Evolutionary conservation across 2,113 vertebrate species (phyloP).

Genomic region (Willisornis vidua): DNA sequence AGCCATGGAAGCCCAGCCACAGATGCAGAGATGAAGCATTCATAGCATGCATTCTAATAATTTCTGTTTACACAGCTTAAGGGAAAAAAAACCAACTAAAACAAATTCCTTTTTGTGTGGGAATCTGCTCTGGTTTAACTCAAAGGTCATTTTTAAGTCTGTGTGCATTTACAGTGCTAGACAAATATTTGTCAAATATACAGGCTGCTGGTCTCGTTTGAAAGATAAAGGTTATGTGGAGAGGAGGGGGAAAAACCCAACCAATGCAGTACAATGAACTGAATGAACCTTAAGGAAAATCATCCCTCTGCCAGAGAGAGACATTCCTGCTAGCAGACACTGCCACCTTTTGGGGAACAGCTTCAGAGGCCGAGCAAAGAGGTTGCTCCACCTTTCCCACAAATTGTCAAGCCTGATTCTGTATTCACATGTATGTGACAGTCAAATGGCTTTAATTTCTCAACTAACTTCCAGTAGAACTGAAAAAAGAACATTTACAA

Average conservation of each 20-base stretch:
- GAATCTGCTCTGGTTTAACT: constrained; percentile 24
- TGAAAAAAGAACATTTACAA: background rate
- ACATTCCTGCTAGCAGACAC: constrained; percentile 27
- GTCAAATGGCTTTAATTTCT: background rate
- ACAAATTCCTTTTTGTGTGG: constrained; percentile 22
- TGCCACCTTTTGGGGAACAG: constrained; percentile 65
- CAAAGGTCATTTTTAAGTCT: constrained; percentile 4
- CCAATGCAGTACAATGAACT: background rate
- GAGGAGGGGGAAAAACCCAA: background rate
- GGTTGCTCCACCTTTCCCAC: background rate
- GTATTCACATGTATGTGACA: background rate
- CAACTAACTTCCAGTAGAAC: background rate
- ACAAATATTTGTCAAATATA: constrained; percentile 42
- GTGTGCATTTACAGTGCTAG: constrained; percentile 1
- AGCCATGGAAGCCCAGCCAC: background rate
- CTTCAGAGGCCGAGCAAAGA: background rate
- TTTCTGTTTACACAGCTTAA: constrained; percentile 18
- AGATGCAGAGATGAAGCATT: constrained; percentile 28
- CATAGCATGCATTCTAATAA: constrained; percentile 3
- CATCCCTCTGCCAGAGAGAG: background rate
- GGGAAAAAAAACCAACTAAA: background rate
- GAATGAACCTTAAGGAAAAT: background rate
- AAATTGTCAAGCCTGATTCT: background rate
- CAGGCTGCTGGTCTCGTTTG: constrained; percentile 13
- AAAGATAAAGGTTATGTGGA: constrained; percentile 45